Evolutionary conservation across 2,888 invertebrate species (phyloP).

Genomic region (Caenorhabditis macrosperma): DNA sequence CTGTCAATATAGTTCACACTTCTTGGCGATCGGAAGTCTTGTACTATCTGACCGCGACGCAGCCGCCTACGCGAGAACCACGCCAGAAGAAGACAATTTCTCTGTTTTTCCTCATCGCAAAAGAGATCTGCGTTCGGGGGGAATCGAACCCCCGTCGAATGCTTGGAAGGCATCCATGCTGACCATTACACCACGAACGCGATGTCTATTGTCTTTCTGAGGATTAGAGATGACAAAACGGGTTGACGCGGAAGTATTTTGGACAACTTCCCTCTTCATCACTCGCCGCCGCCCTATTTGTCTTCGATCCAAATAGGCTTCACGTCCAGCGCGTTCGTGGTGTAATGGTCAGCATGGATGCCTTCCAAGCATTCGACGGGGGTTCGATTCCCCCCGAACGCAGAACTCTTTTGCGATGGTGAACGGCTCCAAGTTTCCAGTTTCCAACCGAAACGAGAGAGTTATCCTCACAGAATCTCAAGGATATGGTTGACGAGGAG

Average conservation of each 20-base stretch:
- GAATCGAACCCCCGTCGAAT: conserved; percentile 75
- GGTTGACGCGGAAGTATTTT: not conserved
- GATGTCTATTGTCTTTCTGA: not conserved
- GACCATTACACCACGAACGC: conserved; percentile 75
- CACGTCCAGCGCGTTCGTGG: conserved; percentile 67
- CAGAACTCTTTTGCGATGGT: conserved; percentile 59
- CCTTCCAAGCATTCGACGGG: conserved; percentile 75
- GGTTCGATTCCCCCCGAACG: conserved; percentile 74
- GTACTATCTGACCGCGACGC: too few relatives aligned
- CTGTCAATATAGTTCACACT: too few relatives aligned
- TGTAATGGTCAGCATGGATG: conserved; percentile 76
- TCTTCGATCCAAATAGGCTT: too few relatives aligned
- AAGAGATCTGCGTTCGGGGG: conserved; percentile 69
- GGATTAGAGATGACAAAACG: not conserved
- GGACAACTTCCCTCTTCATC: not conserved
- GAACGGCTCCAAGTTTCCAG: too few relatives aligned
- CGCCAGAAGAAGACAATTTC: too few relatives aligned
- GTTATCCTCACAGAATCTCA: too few relatives aligned
- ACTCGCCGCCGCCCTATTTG: not conserved
- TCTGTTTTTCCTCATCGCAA: too few relatives aligned
- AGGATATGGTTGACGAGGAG: too few relatives aligned
- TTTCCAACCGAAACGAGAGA: too few relatives aligned
- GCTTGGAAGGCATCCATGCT: conserved; percentile 76
- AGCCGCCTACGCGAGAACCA: too few relatives aligned
- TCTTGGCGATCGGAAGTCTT: too few relatives aligned